A percentile compares a stretch with the other conserved stretches of the same genome.
These are phyloP conservation scores for Delichon dasypus DNA, from an alignment of 2,797 vertebrate species.

Conservation along the genomic window DNA sequence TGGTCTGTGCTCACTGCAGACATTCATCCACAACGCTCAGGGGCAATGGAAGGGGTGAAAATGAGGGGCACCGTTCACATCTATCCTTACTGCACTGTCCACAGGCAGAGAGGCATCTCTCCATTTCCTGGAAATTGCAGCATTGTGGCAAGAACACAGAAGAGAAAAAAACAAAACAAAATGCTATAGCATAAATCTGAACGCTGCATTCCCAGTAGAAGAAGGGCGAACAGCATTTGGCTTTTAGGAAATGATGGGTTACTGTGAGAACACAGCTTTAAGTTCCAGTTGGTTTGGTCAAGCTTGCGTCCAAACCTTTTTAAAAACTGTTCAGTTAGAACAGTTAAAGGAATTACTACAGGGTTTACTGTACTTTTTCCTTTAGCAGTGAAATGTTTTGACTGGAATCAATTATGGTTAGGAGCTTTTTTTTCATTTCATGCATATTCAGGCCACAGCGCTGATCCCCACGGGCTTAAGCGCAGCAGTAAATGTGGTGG, in stretches of 20 bases:
- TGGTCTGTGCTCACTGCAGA: neutral
- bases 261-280: neutral
- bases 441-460: neutral
- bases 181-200: neutral
- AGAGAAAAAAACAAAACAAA: neutral
- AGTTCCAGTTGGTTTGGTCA: neutral
- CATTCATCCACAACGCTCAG: neutral
- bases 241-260: neutral
- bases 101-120: neutral
- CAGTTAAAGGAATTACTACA: neutral
- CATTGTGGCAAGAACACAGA: fast-evolving
- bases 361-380: neutral
- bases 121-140: neutral
- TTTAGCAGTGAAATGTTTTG: neutral
- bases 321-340: neutral
- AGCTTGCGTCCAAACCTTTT: neutral
- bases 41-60: too few species aligned
- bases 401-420: neutral
- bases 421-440: neutral
- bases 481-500: neutral
- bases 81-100: neutral
- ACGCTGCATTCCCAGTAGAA: neutral
- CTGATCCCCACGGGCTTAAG: neutral
- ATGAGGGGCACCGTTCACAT: neutral
- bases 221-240: neutral